Base-by-base conservation (phyloP, 2,113 vertebrate species). In the Ictalurus furcatus region DNA sequence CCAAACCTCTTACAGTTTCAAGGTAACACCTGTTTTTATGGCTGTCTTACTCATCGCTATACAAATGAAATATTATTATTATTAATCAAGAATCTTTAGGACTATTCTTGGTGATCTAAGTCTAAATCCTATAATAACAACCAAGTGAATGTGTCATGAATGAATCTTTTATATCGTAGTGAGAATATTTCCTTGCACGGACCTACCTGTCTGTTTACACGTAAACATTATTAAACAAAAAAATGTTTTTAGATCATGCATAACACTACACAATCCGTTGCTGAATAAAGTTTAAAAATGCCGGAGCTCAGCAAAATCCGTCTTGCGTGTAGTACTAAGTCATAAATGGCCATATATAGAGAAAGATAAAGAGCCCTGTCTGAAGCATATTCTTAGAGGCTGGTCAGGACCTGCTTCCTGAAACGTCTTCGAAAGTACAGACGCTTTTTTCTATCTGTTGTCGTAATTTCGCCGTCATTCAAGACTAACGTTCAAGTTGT, bases 1-100 rank as follows among this genome's bases (percentile, higher is more conserved):
- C 0, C 96, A 96, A 58, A 95, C 90, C 92, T 95, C 94, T 1
- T 98, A 98, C 90, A 89, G 91, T 25, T 96, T 96, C 93, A 97
- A 94, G 97, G 98, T 98, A 92, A 96, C 25, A 25, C 34, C 2
- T 84, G 12, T 19, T 34, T 30, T 54, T 8, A 7, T 86, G 21
- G 34, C n/a, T 85, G 19, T 63, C 0, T 30, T 7, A 23, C 65
- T 81, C 6, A 30, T 65, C 6, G 44, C 44, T 48, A 48, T 48
- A 48, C 44, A 5, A 48, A 48, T 48, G 44, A 48, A 48, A 48
- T 48, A 48, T 48, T 48, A 48, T 48, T 48, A 48, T 48, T 48
- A 48, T 48, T 48, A 48, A 48, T 67, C 25, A 44, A 40, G 40
- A 17, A 2, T 84, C 17, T 34, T 65, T 69, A 69, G 13, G 13